phyloP scores from a whole-genome alignment of 2,113 vertebrate species.

The Zingel zingel region DNA sequence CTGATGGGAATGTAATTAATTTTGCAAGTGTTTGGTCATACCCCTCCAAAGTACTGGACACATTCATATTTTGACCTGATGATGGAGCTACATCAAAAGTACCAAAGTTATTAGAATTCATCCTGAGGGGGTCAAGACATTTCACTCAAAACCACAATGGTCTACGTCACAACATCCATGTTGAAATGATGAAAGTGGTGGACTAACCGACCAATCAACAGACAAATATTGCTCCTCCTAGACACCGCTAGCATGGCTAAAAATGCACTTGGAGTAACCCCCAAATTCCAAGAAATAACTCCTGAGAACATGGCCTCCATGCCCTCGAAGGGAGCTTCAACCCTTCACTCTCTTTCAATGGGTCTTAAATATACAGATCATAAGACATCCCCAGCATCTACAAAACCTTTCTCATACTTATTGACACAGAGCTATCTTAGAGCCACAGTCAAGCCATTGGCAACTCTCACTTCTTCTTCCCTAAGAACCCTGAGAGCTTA shows the following conservation, averaged over 20 bases:
- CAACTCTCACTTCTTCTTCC: slow-evolving; percentile 47
- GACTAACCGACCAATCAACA: neutral
- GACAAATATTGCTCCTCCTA: neutral
- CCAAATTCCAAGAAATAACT: neutral
- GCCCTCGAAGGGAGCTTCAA: too few species aligned
- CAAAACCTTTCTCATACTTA: slow-evolving; percentile 3
- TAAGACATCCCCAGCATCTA: neutral
- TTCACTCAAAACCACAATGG: too few species aligned
- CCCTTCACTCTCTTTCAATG: neutral
- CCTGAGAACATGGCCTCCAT: neutral
- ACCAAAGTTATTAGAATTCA: too few species aligned
- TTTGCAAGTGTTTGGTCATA: neutral
- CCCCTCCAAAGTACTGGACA: too few species aligned
- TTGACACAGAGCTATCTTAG: slow-evolving; percentile 32
- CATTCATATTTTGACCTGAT: too few species aligned
- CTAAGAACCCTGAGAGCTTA: slow-evolving; percentile 75
- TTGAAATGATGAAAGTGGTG: neutral
- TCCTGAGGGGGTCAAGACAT: too few species aligned
- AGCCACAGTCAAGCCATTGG: slow-evolving; percentile 26
- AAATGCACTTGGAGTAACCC: neutral
- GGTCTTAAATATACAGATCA: neutral
- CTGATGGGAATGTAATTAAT: neutral
- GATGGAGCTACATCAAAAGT: too few species aligned
- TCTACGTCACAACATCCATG: too few species aligned
- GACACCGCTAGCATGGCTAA: neutral